These are phyloP conservation scores for Danionella cerebrum DNA, from an alignment of 2,113 vertebrate species.

Conservation along the genomic window DNA sequence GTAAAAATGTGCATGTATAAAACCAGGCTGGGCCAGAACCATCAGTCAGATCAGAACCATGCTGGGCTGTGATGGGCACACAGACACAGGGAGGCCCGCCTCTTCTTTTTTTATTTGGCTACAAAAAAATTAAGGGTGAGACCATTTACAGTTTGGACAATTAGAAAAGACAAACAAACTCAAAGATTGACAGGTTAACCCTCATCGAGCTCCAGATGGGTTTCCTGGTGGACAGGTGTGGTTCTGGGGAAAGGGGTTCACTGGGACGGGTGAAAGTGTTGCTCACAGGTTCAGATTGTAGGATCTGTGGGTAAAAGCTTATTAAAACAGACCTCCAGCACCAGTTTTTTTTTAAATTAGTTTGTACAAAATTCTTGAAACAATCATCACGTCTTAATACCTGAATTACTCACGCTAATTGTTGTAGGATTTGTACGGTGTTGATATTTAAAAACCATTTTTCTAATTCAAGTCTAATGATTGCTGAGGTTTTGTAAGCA, in stretches of 20 bases:
- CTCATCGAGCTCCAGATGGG: slow-evolving; percentile 50
- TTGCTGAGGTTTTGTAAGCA: neutral
- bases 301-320: slow-evolving; percentile 17
- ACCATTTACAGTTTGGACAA: slow-evolving; percentile 55
- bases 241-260: neutral
- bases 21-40: slow-evolving; percentile 74
- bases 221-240: slow-evolving; percentile 49
- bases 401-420: slow-evolving; percentile 19
- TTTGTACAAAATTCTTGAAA: neutral
- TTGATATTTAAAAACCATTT: neutral
- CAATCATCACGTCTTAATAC: slow-evolving; percentile 27
- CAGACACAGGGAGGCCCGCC: slow-evolving; percentile 49
- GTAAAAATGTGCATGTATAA: slow-evolving; percentile 76
- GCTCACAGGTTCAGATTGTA: slow-evolving; percentile 54
- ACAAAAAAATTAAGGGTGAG: slow-evolving; percentile 62
- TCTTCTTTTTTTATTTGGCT: slow-evolving; percentile 68
- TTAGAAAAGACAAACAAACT: slow-evolving; percentile 60
- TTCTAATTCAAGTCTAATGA: neutral
- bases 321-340: slow-evolving; percentile 3
- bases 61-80: slow-evolving; percentile 41
- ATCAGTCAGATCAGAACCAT: slow-evolving; percentile 46
- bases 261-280: slow-evolving; percentile 12
- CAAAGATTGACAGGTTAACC: slow-evolving; percentile 50
- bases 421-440: neutral
- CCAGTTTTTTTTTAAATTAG: neutral